A percentile compares a stretch with the other conserved stretches of the same genome.
phyloP scores from a whole-genome alignment of 2,797 vertebrate species.

The Oreortyx pictus region DNA sequence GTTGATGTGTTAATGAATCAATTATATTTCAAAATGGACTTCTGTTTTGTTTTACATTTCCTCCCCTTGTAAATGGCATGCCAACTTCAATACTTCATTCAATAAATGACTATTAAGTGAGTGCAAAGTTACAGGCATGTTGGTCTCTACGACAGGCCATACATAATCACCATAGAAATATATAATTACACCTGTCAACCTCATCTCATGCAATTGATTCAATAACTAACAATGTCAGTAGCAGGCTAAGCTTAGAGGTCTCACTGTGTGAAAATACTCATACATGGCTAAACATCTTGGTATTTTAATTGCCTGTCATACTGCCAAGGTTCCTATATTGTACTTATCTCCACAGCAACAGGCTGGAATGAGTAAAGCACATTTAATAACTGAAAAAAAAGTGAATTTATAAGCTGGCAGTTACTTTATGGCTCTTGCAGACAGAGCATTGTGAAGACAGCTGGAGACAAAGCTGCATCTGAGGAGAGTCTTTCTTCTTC shows the following conservation, averaged over 20 bases:
- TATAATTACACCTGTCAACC: slow-evolving; percentile 91
- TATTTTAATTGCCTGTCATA: slow-evolving; percentile 85
- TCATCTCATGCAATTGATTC: slow-evolving; percentile 88
- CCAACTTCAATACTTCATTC: slow-evolving; percentile 78
- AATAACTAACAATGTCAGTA: slow-evolving; percentile 82
- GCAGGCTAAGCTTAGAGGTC: slow-evolving; percentile 79
- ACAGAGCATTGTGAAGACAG: slow-evolving; percentile 33
- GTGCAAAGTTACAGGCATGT: slow-evolving; percentile 78
- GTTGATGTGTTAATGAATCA: slow-evolving; percentile 52
- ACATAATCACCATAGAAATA: slow-evolving; percentile 85
- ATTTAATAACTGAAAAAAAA: slow-evolving; percentile 71
- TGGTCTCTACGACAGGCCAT: slow-evolving; percentile 81
- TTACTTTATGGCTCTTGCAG: slow-evolving; percentile 45
- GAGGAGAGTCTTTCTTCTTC: neutral
- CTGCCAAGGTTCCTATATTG: slow-evolving; percentile 75
- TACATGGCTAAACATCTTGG: slow-evolving; percentile 82
- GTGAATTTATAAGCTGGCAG: slow-evolving; percentile 52
- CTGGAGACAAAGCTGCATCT: neutral
- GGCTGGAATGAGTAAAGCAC: slow-evolving; percentile 68
- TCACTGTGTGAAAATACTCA: slow-evolving; percentile 83
- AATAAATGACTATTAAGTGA: slow-evolving; percentile 78
- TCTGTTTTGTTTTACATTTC: slow-evolving; percentile 63
- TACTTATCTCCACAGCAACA: slow-evolving; percentile 80
- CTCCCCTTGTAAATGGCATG: slow-evolving; percentile 47
- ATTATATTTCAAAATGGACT: slow-evolving; percentile 52